Conservation (phyloP, 2,797 vertebrate species). For the Premnoplex brunnescens region DNA sequence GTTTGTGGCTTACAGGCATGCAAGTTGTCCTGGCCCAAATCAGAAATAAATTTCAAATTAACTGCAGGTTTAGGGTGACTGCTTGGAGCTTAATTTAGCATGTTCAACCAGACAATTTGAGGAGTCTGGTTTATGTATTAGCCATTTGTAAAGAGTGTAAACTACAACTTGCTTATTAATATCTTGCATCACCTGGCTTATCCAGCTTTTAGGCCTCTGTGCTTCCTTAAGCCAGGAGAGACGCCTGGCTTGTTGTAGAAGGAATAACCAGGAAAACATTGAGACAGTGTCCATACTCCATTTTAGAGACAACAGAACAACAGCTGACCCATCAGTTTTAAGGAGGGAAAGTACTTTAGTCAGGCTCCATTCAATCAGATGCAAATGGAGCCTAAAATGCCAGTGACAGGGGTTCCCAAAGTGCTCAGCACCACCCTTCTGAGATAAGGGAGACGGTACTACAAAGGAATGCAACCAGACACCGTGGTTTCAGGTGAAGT, state of each 20-base stretch:
- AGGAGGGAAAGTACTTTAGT: not conserved
- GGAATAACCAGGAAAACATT: not conserved
- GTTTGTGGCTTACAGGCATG: not conserved
- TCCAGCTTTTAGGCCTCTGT: not conserved
- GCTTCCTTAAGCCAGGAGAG: not conserved
- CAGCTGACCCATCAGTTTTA: not conserved
- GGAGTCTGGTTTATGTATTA: not conserved
- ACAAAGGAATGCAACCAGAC: not conserved
- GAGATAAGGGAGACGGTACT: not conserved
- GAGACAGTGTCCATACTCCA: not conserved
- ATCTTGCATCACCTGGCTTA: not conserved
- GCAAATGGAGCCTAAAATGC: not conserved
- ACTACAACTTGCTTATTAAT: not conserved
- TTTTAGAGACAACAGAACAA: not conserved
- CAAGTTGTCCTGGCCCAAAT: not conserved
- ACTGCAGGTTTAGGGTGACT: not conserved
- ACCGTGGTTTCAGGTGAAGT: not conserved
- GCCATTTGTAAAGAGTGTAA: rapidly evolving
- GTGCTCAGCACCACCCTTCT: not conserved
- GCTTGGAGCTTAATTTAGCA: not conserved
- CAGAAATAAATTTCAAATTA: not conserved
- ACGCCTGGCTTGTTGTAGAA: not conserved
- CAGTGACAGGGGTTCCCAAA: not conserved
- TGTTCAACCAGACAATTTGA: not conserved
- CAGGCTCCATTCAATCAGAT: not conserved